A percentile compares a stretch with the other conserved stretches of the same genome.
Conservation (phyloP, 2,888 invertebrate species). For the Argyresthia albistria region DNA sequence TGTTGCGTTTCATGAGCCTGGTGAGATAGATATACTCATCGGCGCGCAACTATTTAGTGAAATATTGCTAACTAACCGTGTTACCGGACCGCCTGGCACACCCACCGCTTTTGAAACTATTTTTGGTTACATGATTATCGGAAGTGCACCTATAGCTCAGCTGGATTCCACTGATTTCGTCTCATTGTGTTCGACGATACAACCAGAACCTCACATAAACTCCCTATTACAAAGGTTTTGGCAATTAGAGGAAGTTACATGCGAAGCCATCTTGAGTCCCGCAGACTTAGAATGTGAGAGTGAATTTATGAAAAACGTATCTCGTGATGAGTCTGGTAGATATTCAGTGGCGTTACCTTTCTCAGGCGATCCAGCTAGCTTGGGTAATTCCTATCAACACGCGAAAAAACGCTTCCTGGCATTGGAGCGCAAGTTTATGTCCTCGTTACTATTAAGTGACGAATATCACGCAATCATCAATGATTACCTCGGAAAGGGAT, state of each 20-base stretch:
- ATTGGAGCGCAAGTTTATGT: neutral
- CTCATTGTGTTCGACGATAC: too few species aligned
- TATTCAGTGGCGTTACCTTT: constrained; percentile 1
- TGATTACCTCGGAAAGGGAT: neutral
- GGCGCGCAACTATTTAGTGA: too few species aligned
- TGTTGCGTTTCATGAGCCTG: too few species aligned
- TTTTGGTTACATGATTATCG: constrained; percentile 6
- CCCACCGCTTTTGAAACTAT: constrained; percentile 7
- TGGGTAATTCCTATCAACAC: neutral
- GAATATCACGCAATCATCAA: constrained; percentile 1
- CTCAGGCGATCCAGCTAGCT: neutral
- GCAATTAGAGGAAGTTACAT: neutral
- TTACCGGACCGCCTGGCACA: too few species aligned
- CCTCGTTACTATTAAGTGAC: neutral
- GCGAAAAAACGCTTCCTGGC: neutral
- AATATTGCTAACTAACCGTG: too few species aligned
- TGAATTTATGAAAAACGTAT: neutral
- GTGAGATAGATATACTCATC: too few species aligned
- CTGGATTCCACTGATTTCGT: neutral
- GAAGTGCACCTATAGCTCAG: constrained; percentile 2
- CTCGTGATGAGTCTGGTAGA: neutral
- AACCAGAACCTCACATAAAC: neutral
- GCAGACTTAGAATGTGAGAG: neutral
- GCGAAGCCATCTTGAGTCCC: neutral
- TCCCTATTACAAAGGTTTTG: neutral